Evolutionary conservation across 2,888 invertebrate genomes (phyloP).

Genomic region (Drosophila diplacantha): DNA sequence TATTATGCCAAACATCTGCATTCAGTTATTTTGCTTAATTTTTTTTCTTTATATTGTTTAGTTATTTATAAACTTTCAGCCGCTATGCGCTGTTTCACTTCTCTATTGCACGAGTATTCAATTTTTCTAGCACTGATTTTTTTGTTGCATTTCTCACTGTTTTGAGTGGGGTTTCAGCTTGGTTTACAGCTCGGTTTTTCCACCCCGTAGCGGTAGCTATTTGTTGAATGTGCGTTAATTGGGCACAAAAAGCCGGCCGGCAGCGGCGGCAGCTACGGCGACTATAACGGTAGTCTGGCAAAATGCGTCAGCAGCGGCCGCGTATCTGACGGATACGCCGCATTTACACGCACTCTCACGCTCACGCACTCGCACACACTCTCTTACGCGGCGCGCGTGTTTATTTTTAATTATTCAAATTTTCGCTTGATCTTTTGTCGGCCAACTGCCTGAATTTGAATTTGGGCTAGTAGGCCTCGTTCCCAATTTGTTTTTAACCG

Average conservation of each 20-base stretch:
- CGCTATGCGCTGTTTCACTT: slow-evolving; percentile 13
- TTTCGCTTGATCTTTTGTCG: slow-evolving; percentile 40
- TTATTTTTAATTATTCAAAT: slow-evolving; percentile 72
- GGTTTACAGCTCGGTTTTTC: slow-evolving; percentile 7
- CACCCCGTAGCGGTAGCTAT: slow-evolving; percentile 23
- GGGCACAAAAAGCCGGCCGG: slow-evolving; percentile 77
- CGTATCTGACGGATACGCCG: slow-evolving; percentile 67
- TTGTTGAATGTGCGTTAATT: slow-evolving; percentile 72
- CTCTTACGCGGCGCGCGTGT: slow-evolving; percentile 52
- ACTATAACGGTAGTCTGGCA: slow-evolving; percentile 37
- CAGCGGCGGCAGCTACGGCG: slow-evolving; percentile 44
- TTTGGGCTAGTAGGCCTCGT: slow-evolving; percentile 73
- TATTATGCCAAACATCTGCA: slow-evolving; percentile 62
- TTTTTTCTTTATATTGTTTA: slow-evolving; percentile 36
- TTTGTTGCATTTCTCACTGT: background rate
- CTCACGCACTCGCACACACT: slow-evolving; percentile 28
- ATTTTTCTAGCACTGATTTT: slow-evolving; percentile 4
- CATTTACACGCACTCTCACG: slow-evolving; percentile 12
- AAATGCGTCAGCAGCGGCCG: slow-evolving; percentile 68
- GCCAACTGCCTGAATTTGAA: slow-evolving; percentile 45
- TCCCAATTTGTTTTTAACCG: slow-evolving; percentile 61
- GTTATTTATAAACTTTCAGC: slow-evolving; percentile 9
- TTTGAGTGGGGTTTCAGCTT: slow-evolving; percentile 13
- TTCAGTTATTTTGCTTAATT: slow-evolving; percentile 55
- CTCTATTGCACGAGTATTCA: slow-evolving; percentile 3